These are phyloP conservation scores for Eunapius fragilis DNA, from an alignment of 37 sponge, comb jelly and placozoan species.

Conservation along the genomic window DNA sequence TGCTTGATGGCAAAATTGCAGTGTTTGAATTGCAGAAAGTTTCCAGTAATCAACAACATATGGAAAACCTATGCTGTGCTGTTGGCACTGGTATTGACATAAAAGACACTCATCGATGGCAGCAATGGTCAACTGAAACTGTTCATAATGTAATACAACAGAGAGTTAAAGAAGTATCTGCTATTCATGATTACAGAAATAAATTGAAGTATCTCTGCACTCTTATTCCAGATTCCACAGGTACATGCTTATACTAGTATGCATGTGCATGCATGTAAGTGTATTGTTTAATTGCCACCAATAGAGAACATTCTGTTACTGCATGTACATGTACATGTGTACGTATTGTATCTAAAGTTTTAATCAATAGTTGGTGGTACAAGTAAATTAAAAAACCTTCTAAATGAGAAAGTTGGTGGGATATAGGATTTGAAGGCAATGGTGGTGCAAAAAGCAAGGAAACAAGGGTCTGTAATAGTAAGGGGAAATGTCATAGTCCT, in stretches of 20 bases:
- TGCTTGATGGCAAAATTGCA: constrained; percentile 14
- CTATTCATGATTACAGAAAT: neutral
- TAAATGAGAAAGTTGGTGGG: too few relatives aligned
- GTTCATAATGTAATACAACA: neutral
- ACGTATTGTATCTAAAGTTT: too few relatives aligned
- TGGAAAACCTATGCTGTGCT: constrained; percentile 38
- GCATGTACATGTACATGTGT: too few relatives aligned
- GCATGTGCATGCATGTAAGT: neutral
- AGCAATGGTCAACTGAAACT: neutral
- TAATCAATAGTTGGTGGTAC: too few relatives aligned
- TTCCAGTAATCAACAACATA: constrained; percentile 5
- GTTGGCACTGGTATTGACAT: neutral
- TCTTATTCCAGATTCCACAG: neutral
- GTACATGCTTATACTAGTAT: neutral
- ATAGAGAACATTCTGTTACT: too few relatives aligned
- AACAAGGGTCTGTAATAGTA: too few relatives aligned
- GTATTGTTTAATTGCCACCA: neutral
- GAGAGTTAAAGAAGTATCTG: neutral
- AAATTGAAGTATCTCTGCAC: constrained; percentile 9
- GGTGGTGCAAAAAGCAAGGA: too few relatives aligned
- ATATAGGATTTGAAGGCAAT: too few relatives aligned
- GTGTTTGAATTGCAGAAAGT: constrained; percentile 30
- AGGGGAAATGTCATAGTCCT: too few relatives aligned
- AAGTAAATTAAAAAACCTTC: too few relatives aligned
- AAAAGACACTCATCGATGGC: neutral